Percentiles rank a stretch among this genome's conserved stretches.
Conservation (phyloP, 1,140 invertebrate species). For the Neomicropteryx cornuta region DNA sequence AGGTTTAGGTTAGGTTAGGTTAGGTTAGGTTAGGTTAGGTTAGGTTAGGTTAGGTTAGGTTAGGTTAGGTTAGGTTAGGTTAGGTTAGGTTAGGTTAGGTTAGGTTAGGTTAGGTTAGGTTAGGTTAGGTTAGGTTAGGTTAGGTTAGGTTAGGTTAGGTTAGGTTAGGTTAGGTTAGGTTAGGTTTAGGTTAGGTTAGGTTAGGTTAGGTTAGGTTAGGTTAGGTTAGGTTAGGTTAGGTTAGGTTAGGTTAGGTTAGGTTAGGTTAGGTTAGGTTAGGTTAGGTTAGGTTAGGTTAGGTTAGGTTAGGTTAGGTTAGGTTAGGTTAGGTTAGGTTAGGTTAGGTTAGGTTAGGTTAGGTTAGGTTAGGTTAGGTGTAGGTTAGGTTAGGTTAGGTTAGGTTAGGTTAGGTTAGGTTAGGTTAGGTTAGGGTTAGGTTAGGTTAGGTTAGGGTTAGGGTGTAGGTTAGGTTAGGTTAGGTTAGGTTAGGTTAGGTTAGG, state of each 20-base stretch:
- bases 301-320: too few relatives aligned
- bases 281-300: too few relatives aligned
- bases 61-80: constrained; percentile 21
- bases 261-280: constrained; percentile 12
- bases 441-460: too few relatives aligned
- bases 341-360: constrained; percentile 8
- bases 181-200: constrained; percentile 9
- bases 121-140: constrained; percentile 14
- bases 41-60: constrained; percentile 16
- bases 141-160: constrained; percentile 12
- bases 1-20: too few relatives aligned
- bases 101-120: constrained; percentile 18
- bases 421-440: constrained; percentile 3
- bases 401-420: constrained; percentile 5
- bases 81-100: constrained; percentile 18
- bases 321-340: constrained; percentile 11
- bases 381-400: constrained; percentile 4
- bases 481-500: too few relatives aligned
- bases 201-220: constrained; percentile 11
- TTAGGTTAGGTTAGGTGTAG: constrained; percentile 12
- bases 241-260: constrained; percentile 11
- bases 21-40: constrained; percentile 11
- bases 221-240: constrained; percentile 11
- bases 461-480: too few relatives aligned
- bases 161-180: constrained; percentile 13